phyloP scores from a whole-genome alignment of 2,888 invertebrate species.

The Athrips mouffetella region DNA sequence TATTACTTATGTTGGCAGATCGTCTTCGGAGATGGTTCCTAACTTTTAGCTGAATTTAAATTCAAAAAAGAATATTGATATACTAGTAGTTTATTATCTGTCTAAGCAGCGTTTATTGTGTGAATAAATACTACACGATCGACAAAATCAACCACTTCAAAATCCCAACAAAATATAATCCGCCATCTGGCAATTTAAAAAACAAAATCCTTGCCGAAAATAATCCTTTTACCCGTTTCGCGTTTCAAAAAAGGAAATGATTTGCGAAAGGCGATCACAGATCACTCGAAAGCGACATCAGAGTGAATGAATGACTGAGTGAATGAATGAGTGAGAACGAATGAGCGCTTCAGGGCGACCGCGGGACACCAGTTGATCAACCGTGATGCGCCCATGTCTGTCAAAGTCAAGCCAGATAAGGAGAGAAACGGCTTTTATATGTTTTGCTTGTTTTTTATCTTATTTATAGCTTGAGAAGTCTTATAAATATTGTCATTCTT shows the following conservation, averaged over 20 bases:
- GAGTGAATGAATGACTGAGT: slow-evolving; percentile 42
- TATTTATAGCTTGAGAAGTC: not conserved
- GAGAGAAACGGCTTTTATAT: slow-evolving; percentile 41
- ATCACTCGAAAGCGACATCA: slow-evolving; percentile 68
- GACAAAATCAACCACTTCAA: slow-evolving; percentile 2
- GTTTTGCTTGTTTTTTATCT: slow-evolving; percentile 16
- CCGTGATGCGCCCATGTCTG: slow-evolving; percentile 67
- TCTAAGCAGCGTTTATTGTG: too few relatives aligned
- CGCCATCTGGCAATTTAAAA: slow-evolving; percentile 10
- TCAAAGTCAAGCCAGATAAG: slow-evolving; percentile 55
- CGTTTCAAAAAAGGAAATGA: slow-evolving; percentile 43
- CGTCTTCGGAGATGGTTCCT: too few relatives aligned
- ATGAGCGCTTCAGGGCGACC: slow-evolving; percentile 39
- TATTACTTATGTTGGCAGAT: too few relatives aligned
- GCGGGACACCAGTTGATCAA: slow-evolving; percentile 75
- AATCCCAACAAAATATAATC: not conserved
- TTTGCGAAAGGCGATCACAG: slow-evolving; percentile 51
- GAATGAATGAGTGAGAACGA: slow-evolving; percentile 55
- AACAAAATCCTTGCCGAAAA: slow-evolving; percentile 19
- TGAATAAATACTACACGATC: not conserved
- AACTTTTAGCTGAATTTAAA: too few relatives aligned
- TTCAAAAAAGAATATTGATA: too few relatives aligned
- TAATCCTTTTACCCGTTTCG: slow-evolving; percentile 29
- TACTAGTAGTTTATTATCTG: too few relatives aligned
- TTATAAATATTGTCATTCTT: not conserved